Percentiles rank a stretch among this genome's conserved stretches.
phyloP scores from a whole-genome alignment of 2,888 invertebrate species.

The Leptopilina myrica region DNA sequence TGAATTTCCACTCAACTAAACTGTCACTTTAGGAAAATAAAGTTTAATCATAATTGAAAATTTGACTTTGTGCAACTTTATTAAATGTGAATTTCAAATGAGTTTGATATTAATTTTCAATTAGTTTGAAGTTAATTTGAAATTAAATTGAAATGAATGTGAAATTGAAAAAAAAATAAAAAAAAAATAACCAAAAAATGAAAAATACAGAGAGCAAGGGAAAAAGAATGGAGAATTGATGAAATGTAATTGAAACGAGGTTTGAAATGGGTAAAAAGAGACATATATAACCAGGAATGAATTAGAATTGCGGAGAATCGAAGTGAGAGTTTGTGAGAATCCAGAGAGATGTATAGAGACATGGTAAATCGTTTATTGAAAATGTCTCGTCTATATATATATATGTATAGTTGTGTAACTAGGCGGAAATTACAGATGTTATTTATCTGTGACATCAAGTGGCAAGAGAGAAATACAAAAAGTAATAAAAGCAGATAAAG shows the following conservation, averaged over 20 bases:
- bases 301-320: not conserved
- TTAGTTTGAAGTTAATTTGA: too few relatives aligned
- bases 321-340: not conserved
- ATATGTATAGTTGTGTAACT: conserved; percentile 37
- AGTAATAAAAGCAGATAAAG: not conserved
- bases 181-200: not conserved
- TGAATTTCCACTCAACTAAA: too few relatives aligned
- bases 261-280: not conserved
- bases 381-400: not conserved
- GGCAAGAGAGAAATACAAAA: conserved; percentile 8
- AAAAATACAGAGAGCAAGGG: not conserved
- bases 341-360: conserved; percentile 5
- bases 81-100: too few relatives aligned
- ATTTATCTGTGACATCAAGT: conserved; percentile 45
- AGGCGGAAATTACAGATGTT: conserved; percentile 41
- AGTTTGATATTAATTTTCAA: too few relatives aligned
- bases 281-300: not conserved
- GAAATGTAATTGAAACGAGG: not conserved
- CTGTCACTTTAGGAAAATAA: too few relatives aligned
- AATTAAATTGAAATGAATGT: too few relatives aligned
- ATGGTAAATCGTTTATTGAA: conserved; percentile 26
- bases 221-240: conserved; percentile 13
- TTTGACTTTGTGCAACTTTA: too few relatives aligned
- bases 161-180: not conserved
- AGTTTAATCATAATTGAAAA: too few relatives aligned